These are phyloP conservation scores for Ormyrus labotus DNA, from an alignment of 2,888 invertebrate genomes.

Conservation along the genomic window DNA sequence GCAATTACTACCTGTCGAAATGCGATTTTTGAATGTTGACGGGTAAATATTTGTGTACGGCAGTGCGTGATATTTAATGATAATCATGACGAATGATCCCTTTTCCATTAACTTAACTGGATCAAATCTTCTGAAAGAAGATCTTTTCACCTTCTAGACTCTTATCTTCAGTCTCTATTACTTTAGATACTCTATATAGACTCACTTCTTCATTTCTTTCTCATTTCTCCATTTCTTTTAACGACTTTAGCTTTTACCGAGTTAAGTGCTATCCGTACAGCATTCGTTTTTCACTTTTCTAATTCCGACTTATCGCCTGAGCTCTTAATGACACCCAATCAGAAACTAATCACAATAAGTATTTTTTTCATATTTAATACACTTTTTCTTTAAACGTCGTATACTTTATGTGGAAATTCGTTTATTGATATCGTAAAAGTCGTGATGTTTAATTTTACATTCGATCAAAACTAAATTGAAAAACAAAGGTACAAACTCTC, in stretches of 20 bases:
- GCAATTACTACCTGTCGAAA: no score
- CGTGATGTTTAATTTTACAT: no score
- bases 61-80: not conserved
- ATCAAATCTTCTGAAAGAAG: not conserved
- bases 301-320: not conserved
- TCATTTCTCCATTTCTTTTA: constrained; percentile 24
- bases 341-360: no score
- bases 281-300: not conserved
- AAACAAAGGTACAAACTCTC: no score
- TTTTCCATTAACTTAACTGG: not conserved
- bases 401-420: no score
- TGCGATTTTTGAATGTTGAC: no score
- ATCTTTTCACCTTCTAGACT: not conserved
- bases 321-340: not conserved
- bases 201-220: constrained; percentile 14
- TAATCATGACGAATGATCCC: not conserved
- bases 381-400: no score
- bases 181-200: constrained; percentile 10
- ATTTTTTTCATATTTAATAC: no score
- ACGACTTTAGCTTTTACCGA: constrained; percentile 14
- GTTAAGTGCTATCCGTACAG: not conserved
- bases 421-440: no score
- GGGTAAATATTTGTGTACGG: no score
- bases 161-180: constrained; percentile 24
- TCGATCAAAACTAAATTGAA: no score